Evolutionary conservation across 2,888 invertebrate species (phyloP).

Genomic region (Apamea sordens): DNA sequence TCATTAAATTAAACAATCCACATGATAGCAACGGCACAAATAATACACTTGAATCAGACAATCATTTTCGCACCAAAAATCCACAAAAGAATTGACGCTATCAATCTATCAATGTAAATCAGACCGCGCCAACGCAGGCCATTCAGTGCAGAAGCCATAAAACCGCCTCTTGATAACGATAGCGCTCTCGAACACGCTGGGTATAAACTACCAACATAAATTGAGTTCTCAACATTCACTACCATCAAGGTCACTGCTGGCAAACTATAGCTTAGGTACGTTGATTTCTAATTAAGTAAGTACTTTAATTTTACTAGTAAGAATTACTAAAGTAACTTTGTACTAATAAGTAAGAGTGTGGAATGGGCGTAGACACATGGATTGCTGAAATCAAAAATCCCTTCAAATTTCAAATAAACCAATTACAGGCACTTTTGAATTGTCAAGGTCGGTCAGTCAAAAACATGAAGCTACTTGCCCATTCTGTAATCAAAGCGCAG

Average conservation of each 20-base stretch:
- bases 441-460: too few relatives aligned
- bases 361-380: too few relatives aligned
- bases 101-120: constrained; percentile 31
- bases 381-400: too few relatives aligned
- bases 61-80: not conserved
- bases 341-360: too few relatives aligned
- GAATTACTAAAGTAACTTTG: not conserved
- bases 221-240: constrained; percentile 38
- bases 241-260: constrained; percentile 19
- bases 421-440: too few relatives aligned
- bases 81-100: constrained; percentile 10
- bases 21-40: not conserved
- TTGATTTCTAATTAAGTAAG: not conserved
- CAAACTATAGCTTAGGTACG: constrained; percentile 8
- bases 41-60: not conserved
- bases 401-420: too few relatives aligned
- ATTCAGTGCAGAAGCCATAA: constrained; percentile 47
- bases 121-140: constrained; percentile 14
- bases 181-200: constrained; percentile 41
- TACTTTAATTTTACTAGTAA: not conserved
- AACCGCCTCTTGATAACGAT: constrained; percentile 30
- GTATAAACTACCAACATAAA: constrained; percentile 39
- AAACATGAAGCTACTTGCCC: too few relatives aligned
- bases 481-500: not conserved
- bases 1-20: not conserved